phyloP scores from a whole-genome alignment of 1,140 invertebrate species.

The Drosophila bipectinata region DNA sequence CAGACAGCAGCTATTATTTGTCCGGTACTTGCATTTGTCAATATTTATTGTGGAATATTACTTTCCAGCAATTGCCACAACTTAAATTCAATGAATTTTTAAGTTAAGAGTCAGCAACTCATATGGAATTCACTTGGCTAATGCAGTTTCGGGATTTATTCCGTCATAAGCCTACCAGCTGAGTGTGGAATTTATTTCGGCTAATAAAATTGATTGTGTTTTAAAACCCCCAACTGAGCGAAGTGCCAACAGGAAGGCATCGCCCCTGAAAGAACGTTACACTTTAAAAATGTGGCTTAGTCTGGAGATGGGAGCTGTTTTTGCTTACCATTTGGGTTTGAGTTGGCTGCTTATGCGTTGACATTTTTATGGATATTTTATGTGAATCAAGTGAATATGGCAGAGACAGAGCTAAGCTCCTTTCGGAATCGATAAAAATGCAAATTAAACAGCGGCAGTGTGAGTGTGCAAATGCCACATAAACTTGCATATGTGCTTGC shows the following conservation, averaged over 20 bases:
- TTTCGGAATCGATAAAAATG: slow-evolving; percentile 78
- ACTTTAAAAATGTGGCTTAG: slow-evolving; percentile 65
- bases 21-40: slow-evolving; percentile 57
- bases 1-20: slow-evolving; percentile 72
- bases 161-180: slow-evolving; percentile 6
- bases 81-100: slow-evolving; percentile 36
- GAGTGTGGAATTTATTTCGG: slow-evolving; percentile 36
- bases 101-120: neutral
- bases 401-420: slow-evolving; percentile 72
- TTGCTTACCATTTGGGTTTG: slow-evolving; percentile 19
- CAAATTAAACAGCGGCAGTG: slow-evolving; percentile 71
- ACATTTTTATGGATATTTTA: slow-evolving; percentile 78
- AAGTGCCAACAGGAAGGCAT: slow-evolving; percentile 14
- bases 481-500: slow-evolving; percentile 55
- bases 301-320: slow-evolving; percentile 30
- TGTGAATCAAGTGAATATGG: slow-evolving; percentile 60
- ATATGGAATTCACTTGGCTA: neutral
- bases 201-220: slow-evolving; percentile 70
- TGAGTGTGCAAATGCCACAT: slow-evolving; percentile 20
- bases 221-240: slow-evolving; percentile 35
- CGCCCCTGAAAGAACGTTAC: slow-evolving; percentile 48
- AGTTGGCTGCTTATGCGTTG: slow-evolving; percentile 59
- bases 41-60: slow-evolving; percentile 58
- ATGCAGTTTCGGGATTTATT: slow-evolving; percentile 2
- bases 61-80: slow-evolving; percentile 13